Conservation (phyloP, 2,888 invertebrate genomes). For the Cinara cedri region DNA sequence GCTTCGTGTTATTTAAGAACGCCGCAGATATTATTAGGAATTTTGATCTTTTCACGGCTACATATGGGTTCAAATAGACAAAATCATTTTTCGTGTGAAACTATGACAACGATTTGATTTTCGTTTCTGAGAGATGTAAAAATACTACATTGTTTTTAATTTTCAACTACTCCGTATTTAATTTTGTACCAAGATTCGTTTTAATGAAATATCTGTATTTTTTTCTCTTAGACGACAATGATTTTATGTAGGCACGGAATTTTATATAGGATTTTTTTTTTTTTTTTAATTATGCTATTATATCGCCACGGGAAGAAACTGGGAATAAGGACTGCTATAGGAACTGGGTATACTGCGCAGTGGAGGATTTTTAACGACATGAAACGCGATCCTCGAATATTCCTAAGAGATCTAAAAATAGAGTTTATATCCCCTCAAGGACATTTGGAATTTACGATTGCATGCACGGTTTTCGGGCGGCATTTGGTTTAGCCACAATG, state of each 20-base stretch:
- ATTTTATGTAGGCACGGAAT: too few species aligned
- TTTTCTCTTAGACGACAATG: too few species aligned
- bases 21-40: too few species aligned
- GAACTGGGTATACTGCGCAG: not conserved
- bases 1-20: too few species aligned
- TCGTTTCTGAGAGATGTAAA: not conserved
- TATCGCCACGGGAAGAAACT: not conserved
- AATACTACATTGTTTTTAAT: too few species aligned
- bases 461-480: not conserved
- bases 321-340: too few species aligned
- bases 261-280: too few species aligned
- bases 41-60: too few species aligned
- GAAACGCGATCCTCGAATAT: not conserved
- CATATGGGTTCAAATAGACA: too few species aligned
- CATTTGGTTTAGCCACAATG: not conserved
- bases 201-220: slow-evolving; percentile 21
- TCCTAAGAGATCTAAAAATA: slow-evolving; percentile 20
- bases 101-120: not conserved
- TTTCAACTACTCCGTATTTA: too few species aligned
- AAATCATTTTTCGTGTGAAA: not conserved
- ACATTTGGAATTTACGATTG: not conserved
- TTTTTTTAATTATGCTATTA: slow-evolving; percentile 6
- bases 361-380: not conserved
- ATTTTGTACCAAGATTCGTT: not conserved
- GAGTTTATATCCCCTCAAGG: slow-evolving; percentile 19